Conservation (phyloP, 2,113 vertebrate species). For the Sigmodon hispidus region DNA sequence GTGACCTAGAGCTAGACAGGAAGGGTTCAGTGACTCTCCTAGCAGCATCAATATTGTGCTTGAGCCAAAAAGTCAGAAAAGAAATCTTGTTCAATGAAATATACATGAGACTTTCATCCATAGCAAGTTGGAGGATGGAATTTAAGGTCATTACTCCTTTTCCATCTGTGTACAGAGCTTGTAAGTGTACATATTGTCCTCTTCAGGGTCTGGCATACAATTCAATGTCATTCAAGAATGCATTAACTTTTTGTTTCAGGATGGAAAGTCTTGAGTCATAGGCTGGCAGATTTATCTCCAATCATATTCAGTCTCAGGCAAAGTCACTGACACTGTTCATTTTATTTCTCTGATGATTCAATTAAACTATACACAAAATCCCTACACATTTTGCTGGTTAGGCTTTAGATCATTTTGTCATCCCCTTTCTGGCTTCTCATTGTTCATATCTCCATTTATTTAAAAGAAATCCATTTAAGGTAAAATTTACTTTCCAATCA, state of each 20-base stretch:
- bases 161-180: background rate
- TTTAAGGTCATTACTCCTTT: background rate
- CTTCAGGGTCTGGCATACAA: background rate
- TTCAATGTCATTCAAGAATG: constrained; percentile 14
- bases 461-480: constrained; percentile 15
- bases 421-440: background rate
- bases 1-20: background rate
- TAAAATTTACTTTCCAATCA: constrained; percentile 19
- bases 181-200: background rate
- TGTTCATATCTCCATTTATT: constrained; percentile 8
- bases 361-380: background rate
- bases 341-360: background rate
- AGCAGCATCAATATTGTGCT: background rate
- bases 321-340: constrained; percentile 18
- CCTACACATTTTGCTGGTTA: background rate
- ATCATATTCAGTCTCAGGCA: background rate
- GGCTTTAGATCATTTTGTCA: background rate
- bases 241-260: background rate
- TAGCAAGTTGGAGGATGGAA: background rate
- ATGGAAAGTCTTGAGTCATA: background rate
- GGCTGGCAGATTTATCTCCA: background rate
- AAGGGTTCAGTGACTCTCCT: background rate
- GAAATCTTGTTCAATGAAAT: background rate
- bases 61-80: background rate
- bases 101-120: background rate